A percentile compares a stretch with the other conserved stretches of the same genome.
Conservation (phyloP, 2,888 invertebrate genomes). For the Polyommatus icarus region DNA sequence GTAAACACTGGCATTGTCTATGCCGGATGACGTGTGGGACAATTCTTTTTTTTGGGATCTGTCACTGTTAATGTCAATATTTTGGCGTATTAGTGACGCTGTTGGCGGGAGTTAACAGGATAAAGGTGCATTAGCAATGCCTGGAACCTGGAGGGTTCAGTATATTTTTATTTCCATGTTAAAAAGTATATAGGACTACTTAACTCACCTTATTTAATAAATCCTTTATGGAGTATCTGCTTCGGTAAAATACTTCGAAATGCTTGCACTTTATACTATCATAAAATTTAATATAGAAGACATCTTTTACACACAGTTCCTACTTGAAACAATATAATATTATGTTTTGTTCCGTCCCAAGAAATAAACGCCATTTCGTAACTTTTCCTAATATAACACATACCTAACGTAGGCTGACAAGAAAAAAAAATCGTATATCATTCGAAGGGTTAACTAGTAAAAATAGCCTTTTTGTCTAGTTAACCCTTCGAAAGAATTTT, state of each 20-base stretch:
- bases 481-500: background rate
- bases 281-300: too few relatives aligned
- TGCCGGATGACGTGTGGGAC: constrained; percentile 45
- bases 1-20: constrained; percentile 49
- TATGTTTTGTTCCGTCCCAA: background rate
- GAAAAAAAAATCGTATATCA: background rate
- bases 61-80: constrained; percentile 53
- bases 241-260: too few relatives aligned
- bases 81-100: constrained; percentile 73
- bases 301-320: too few relatives aligned
- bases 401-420: background rate
- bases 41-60: constrained; percentile 45
- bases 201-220: too few relatives aligned
- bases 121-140: constrained; percentile 3
- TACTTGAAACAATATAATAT: background rate
- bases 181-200: background rate
- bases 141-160: background rate
- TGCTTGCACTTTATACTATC: too few relatives aligned
- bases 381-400: too few relatives aligned
- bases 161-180: background rate
- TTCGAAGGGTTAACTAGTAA: background rate
- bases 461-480: background rate
- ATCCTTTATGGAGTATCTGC: too few relatives aligned
- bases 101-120: constrained; percentile 48
- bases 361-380: background rate